Evolutionary conservation across 1,140 invertebrate species (phyloP).

Genomic region (Penaeus chinensis): DNA sequence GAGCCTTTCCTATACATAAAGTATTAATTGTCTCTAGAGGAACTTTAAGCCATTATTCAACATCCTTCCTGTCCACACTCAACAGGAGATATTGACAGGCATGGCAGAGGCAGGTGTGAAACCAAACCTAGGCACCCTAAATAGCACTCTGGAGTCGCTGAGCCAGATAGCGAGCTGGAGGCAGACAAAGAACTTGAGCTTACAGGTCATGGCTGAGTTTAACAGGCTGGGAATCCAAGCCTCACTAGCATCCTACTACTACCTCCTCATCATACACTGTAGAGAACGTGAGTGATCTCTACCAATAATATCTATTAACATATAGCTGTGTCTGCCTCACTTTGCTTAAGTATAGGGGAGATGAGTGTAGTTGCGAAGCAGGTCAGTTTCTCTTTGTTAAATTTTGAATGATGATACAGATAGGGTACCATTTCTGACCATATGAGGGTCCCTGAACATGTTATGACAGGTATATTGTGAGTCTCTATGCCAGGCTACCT

Average conservation of each 20-base stretch:
- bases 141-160: slow-evolving; percentile 75
- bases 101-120: slow-evolving; percentile 74
- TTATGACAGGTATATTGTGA: too few species aligned
- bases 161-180: slow-evolving; percentile 70
- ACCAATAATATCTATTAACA: too few species aligned
- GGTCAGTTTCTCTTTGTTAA: too few species aligned
- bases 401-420: too few species aligned
- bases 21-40: not conserved
- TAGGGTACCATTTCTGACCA: too few species aligned
- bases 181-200: slow-evolving; percentile 67
- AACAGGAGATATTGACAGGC: slow-evolving; percentile 71
- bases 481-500: too few species aligned
- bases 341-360: too few species aligned
- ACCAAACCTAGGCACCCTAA: slow-evolving; percentile 82
- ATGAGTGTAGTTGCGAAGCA: too few species aligned
- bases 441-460: too few species aligned
- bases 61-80: slow-evolving; percentile 30
- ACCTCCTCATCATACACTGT: slow-evolving; percentile 77
- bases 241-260: slow-evolving; percentile 80
- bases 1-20: not conserved
- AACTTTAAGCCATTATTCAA: not conserved
- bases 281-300: slow-evolving; percentile 74
- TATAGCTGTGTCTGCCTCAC: too few species aligned
- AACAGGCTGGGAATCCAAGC: slow-evolving; percentile 78
- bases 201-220: slow-evolving; percentile 78